Evolutionary conservation across 2,113 vertebrate genomes (phyloP).

Genomic region (Caracal caracal): DNA sequence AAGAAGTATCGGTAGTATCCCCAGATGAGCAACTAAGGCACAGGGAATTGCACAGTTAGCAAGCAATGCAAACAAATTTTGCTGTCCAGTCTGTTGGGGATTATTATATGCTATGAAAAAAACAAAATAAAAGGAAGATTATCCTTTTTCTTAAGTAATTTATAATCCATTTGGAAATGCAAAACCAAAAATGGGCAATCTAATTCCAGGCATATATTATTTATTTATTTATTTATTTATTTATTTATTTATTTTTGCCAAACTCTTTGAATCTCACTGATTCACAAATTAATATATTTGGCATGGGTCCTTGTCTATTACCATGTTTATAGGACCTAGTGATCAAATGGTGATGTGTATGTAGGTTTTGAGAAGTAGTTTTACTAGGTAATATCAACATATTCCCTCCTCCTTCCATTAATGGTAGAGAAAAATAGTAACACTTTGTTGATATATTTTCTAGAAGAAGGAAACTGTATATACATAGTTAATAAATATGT

Average conservation of each 20-base stretch:
- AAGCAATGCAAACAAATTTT: neutral
- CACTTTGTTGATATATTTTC: neutral
- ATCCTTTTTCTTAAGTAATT: too few relatives aligned
- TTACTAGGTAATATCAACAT: neutral
- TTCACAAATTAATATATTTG: conserved; percentile 22
- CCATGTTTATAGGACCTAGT: neutral
- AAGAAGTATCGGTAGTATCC: conserved; percentile 22
- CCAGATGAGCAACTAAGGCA: neutral
- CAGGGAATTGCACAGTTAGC: neutral
- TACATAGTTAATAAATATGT: neutral
- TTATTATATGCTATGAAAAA: too few relatives aligned
- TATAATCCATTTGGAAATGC: too few relatives aligned
- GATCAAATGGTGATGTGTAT: neutral
- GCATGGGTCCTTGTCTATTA: neutral
- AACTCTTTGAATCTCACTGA: neutral
- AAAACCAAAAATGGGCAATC: neutral
- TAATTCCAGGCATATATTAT: neutral
- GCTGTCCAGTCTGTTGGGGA: too few relatives aligned
- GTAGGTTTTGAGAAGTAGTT: conserved; percentile 14
- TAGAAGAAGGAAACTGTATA: neutral
- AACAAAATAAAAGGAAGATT: too few relatives aligned
- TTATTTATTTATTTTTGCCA: neutral
- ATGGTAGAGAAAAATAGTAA: conserved; percentile 4
- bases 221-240: neutral
- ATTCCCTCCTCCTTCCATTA: neutral